Conservation (phyloP, 1,140 invertebrate species). For the Prorops nasuta region DNA sequence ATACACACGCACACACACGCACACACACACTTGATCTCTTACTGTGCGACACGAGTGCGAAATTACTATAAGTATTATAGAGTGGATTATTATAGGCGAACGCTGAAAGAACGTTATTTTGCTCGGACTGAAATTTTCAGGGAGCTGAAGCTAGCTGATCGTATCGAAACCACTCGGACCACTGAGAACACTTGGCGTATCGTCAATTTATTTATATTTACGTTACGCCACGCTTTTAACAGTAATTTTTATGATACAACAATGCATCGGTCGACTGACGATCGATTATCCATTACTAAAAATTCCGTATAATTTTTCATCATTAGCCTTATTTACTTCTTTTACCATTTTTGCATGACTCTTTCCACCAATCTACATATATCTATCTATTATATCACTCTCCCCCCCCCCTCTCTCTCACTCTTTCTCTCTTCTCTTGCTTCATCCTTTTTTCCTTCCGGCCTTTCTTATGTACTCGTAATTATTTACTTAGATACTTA, state of each 20-base stretch:
- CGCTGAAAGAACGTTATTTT: too few relatives aligned
- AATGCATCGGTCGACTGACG: constrained; percentile 19
- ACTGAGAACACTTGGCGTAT: constrained; percentile 21
- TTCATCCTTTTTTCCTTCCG: neutral
- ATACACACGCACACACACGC: too few relatives aligned
- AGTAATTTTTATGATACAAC: constrained; percentile 28
- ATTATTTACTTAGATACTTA: neutral
- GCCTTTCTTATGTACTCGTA: neutral
- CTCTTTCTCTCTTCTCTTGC: neutral
- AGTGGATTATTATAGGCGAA: too few relatives aligned
- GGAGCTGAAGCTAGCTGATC: too few relatives aligned
- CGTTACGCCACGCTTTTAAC: constrained; percentile 5
- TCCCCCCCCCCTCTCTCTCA: neutral
- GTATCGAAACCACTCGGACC: constrained; percentile 14
- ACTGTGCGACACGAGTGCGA: too few relatives aligned
- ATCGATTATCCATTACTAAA: constrained; percentile 2
- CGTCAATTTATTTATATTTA: constrained; percentile 19
- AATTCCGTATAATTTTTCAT: neutral
- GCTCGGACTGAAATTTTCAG: too few relatives aligned
- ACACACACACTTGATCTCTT: too few relatives aligned
- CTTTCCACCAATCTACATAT: neutral
- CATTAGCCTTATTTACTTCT: constrained; percentile 3
- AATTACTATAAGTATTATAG: too few relatives aligned
- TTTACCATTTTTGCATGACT: too few relatives aligned
- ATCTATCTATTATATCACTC: neutral